Base-by-base conservation (phyloP, 2,113 vertebrate species). In the Strix aluco region DNA sequence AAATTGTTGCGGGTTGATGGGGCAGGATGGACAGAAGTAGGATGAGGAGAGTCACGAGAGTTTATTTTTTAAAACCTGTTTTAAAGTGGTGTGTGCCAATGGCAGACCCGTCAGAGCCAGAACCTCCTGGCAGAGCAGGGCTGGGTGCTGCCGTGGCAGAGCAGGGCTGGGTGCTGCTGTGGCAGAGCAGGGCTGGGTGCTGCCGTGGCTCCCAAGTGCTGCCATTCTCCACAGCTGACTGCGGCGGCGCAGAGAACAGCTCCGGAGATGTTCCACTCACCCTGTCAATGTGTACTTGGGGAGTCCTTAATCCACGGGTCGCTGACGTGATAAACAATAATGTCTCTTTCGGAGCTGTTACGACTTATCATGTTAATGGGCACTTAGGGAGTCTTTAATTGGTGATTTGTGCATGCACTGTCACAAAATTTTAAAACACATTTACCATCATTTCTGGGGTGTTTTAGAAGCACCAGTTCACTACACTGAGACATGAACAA, bases 401-500 rank as follows among this genome's bases (percentile, higher is more conserved):
- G 97, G 96, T 97, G 97, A 97, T 97, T 97, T 97, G 97, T 97
- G 96, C 97, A 95, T 20, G 92, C 88, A 91, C 93, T 97, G 95
- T 96, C 96, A 96, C 96, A 90, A 96, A 97, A 97, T 97, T 97
- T 97, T 96, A 96, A 96, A 96, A 96, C 96, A 95, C 93, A 94
- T 95, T 97, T 97, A 67, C 96, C 79, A 66, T 96, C 95, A 73
- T 96, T 96, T 94, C 95, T 89, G 97, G 97, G 93, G 94, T 88
- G 81, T 62, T 96, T 88, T 49, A 92, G 93, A 85, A 92, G 97
- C 86, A 89, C 90, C 93, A 92, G 95, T 81, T 95, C 84, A 9
- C 67, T 62, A 59, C 46, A 1, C 36, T 49, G 73, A 91, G 85
- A 65, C 79, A 81, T 58, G 90, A 86, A 46, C 79, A 63, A 82